Evolutionary conservation across 53 echinoderm and acorn worm genomes (phyloP).

Genomic region (Paracentrotus lividus): DNA sequence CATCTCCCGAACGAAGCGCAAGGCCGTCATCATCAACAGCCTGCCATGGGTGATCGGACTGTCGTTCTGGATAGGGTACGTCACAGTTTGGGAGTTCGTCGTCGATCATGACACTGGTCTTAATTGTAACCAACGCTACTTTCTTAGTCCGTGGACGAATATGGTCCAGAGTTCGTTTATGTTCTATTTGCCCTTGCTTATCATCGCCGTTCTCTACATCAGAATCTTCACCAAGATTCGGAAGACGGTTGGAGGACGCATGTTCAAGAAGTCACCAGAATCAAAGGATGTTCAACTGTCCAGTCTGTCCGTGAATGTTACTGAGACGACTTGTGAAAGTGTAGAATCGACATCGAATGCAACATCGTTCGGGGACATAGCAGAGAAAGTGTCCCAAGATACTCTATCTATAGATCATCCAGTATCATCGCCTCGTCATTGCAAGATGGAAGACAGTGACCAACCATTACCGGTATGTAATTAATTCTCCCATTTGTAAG

Average conservation of each 20-base stretch:
- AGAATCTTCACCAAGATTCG: constrained; percentile 31
- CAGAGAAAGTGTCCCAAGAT: background rate
- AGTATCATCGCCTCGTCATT: background rate
- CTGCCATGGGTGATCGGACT: constrained; percentile 37
- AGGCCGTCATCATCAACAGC: constrained; percentile 1
- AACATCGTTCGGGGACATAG: background rate
- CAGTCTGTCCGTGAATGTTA: background rate
- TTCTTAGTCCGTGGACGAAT: background rate
- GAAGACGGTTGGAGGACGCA: background rate
- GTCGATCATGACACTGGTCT: constrained; percentile 10
- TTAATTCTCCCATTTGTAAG: no score
- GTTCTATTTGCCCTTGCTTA: constrained; percentile 30
- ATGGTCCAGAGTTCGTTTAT: background rate
- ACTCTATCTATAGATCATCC: background rate
- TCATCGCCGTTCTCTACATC: constrained; percentile 40
- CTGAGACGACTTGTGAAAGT: background rate
- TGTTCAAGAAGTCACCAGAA: background rate
- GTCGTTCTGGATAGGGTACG: constrained; percentile 25
- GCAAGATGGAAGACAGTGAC: background rate
- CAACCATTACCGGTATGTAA: background rate
- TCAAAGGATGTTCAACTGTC: background rate
- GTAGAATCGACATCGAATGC: background rate
- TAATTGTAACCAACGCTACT: background rate
- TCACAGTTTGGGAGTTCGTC: constrained; percentile 54
- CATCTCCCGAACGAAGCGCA: constrained; percentile 45